A percentile compares a stretch with the other conserved stretches of the same genome.
phyloP scores from a whole-genome alignment of 2,888 invertebrate genomes.

The Nymphalis urticae region DNA sequence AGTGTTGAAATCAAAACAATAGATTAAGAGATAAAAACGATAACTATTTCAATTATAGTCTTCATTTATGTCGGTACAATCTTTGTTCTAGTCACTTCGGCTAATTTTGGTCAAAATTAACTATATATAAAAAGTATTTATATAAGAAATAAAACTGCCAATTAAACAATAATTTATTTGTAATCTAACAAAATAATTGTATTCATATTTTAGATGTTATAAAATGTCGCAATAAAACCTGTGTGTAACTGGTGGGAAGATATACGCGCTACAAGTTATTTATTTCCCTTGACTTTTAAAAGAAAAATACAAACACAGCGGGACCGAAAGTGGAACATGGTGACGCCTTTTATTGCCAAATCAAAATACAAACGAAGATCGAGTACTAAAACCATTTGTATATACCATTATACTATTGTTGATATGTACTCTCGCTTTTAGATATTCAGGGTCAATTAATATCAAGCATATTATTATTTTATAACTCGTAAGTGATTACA shows the following conservation, averaged over 20 bases:
- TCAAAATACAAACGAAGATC: conserved; percentile 45
- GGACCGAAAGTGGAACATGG: conserved; percentile 36
- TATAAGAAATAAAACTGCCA: not conserved
- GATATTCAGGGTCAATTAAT: conserved; percentile 25
- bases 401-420: conserved; percentile 37
- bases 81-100: too few relatives aligned
- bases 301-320: conserved; percentile 29
- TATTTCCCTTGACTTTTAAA: conserved; percentile 42
- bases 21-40: too few relatives aligned
- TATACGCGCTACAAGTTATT: conserved; percentile 29
- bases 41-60: too few relatives aligned
- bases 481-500: conserved; percentile 6
- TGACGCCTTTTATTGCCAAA: conserved; percentile 50
- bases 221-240: conserved; percentile 18
- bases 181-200: conserved; percentile 1
- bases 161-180: not conserved
- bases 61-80: too few relatives aligned
- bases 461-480: conserved; percentile 13
- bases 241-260: conserved; percentile 11
- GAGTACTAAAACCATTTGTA: conserved; percentile 47
- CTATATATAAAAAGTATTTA: not conserved
- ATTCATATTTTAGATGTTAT: not conserved
- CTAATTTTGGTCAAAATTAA: too few relatives aligned
- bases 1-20: too few relatives aligned
- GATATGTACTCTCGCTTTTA: conserved; percentile 26